Evolutionary conservation across 2,888 invertebrate species (phyloP).

Genomic region (Drosophila peninsularis): DNA sequence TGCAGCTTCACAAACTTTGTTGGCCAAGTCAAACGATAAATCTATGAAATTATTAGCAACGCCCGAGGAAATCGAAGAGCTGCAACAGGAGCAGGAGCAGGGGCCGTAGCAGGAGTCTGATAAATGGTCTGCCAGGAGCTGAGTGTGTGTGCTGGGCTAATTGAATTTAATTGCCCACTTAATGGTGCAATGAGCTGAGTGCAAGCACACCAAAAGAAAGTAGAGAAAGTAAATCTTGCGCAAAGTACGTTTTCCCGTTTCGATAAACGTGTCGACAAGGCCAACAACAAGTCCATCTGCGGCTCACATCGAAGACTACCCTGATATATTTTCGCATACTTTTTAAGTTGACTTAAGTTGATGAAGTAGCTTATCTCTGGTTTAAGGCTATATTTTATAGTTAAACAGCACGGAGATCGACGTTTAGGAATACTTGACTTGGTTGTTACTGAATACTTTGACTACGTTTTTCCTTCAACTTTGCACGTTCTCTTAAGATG

Average conservation of each 20-base stretch:
- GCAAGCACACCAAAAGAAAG: slow-evolving; percentile 34
- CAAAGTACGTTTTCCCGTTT: slow-evolving; percentile 16
- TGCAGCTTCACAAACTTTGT: slow-evolving; percentile 21
- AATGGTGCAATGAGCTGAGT: slow-evolving; percentile 82
- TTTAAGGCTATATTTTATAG: too few relatives aligned
- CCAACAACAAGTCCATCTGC: background rate
- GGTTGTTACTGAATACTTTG: too few relatives aligned
- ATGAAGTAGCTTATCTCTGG: too few relatives aligned
- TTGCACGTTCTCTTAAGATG: too few relatives aligned
- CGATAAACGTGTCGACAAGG: slow-evolving; percentile 1
- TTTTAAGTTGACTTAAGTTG: too few relatives aligned
- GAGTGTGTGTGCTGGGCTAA: slow-evolving; percentile 67
- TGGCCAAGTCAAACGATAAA: slow-evolving; percentile 61
- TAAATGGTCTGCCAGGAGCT: slow-evolving; percentile 28
- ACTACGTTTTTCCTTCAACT: too few relatives aligned
- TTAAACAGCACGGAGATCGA: too few relatives aligned
- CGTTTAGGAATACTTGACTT: too few relatives aligned
- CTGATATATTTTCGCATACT: background rate
- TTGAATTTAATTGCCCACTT: slow-evolving; percentile 84
- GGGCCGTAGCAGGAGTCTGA: slow-evolving; percentile 24
- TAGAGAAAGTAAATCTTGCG: slow-evolving; percentile 41
- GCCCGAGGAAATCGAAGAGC: slow-evolving; percentile 48
- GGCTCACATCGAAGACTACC: too few relatives aligned
- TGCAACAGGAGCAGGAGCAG: background rate
- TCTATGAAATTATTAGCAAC: slow-evolving; percentile 70